A percentile compares a stretch with the other conserved stretches of the same genome.
phyloP scores from a whole-genome alignment of 2,797 vertebrate genomes.

The Chrysocyon brachyurus region DNA sequence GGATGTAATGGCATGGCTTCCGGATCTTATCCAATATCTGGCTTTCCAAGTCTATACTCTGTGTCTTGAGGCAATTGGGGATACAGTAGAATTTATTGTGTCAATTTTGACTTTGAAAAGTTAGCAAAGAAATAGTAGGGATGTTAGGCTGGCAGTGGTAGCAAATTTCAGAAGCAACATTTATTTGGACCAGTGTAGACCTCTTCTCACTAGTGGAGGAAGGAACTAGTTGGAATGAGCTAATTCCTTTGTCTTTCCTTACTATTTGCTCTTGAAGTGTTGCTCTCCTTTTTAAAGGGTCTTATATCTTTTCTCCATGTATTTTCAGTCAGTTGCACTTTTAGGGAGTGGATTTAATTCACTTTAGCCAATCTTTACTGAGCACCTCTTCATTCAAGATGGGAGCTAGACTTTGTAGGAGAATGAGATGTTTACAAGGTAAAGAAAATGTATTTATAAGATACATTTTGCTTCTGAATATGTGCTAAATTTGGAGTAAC shows the following conservation, averaged over 20 bases:
- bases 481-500: slow-evolving; percentile 53
- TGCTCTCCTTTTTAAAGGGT: background rate
- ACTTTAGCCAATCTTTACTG: background rate
- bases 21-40: background rate
- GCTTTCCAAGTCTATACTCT: background rate
- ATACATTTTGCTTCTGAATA: slow-evolving; percentile 39
- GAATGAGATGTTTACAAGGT: slow-evolving; percentile 38
- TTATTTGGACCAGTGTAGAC: slow-evolving; percentile 11
- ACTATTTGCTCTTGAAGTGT: slow-evolving; percentile 33
- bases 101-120: background rate
- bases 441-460: slow-evolving; percentile 1
- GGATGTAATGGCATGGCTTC: background rate
- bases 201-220: background rate
- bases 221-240: background rate
- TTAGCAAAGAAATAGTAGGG: background rate
- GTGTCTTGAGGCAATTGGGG: background rate
- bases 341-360: slow-evolving; percentile 33
- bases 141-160: background rate
- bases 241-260: background rate
- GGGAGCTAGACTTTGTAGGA: background rate
- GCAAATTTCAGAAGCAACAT: slow-evolving; percentile 27
- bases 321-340: slow-evolving; percentile 5
- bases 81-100: slow-evolving; percentile 31
- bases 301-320: background rate
- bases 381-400: slow-evolving; percentile 42